These are phyloP conservation scores for Momotus momota DNA, from an alignment of 2,797 vertebrate genomes.

Conservation along the genomic window DNA sequence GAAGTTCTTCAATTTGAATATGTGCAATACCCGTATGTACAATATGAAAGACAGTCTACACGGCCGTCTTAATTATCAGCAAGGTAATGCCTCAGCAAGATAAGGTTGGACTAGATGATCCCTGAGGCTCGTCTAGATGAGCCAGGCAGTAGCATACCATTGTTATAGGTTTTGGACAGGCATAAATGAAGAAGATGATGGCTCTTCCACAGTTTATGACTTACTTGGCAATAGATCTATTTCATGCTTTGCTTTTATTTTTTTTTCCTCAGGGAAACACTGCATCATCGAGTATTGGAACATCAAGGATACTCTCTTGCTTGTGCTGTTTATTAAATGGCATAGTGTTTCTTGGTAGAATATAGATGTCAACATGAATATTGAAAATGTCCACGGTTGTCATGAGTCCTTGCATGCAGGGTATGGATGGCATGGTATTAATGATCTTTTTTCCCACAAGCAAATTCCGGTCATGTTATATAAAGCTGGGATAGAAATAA, in stretches of 20 bases:
- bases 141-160: background rate
- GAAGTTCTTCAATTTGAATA: background rate
- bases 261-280: background rate
- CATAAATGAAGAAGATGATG: background rate
- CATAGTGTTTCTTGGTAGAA: background rate
- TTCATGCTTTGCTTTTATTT: background rate
- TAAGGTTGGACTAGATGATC: background rate
- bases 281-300: background rate
- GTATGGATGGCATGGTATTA: background rate
- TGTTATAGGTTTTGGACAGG: background rate
- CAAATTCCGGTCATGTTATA: conserved; percentile 1
- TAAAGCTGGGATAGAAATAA: conserved; percentile 27
- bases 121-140: background rate
- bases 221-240: background rate
- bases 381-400: conserved; percentile 15
- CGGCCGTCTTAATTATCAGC: background rate
- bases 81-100: background rate
- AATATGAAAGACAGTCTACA: background rate
- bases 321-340: background rate
- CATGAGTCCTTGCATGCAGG: background rate
- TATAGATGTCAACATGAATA: conserved; percentile 42
- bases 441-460: conserved; percentile 2
- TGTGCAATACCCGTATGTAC: background rate
- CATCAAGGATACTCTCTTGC: background rate
- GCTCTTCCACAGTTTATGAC: background rate